Base-by-base conservation (phyloP, 2,113 vertebrate species). In the Hypocryptadius cinnamomeus region DNA sequence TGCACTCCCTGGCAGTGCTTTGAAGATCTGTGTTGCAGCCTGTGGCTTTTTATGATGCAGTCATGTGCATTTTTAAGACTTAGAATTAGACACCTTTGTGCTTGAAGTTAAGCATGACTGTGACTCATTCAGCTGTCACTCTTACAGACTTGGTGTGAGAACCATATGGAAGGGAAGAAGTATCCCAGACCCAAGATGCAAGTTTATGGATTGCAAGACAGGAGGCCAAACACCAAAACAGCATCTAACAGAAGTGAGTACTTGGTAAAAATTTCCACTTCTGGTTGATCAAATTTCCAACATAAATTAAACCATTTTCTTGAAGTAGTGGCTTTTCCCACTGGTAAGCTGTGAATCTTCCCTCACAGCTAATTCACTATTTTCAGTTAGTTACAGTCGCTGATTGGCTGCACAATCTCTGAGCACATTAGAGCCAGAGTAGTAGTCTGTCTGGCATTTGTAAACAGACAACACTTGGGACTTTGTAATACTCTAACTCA, bases 81-180 rank as follows among this genome's bases (percentile, higher is more conserved):
- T 53, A 87, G 90, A 90, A 84, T 95, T 86, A 90, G 90, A 88
- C 77, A 95, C 92, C 85, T 94, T 92, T 95, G 82, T 88, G 85
- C 76, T 84, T 94, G 84, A 94, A 89, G 91, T 94, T 91, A 85
- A 86, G 79, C 93, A 76, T 90, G 92, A 90, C 90, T 47, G 27
- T 89, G 94, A 94, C 76, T 94, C 82, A 94, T 83, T 95, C 72
- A 96, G 85, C 72, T 92, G 76, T 82, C 91, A 91, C 44, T 94
- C 79, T 94, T 85, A 71, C 54, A 90, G 79, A 20, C 37, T 47
- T 77, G 47, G 59, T 85, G 81, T 88, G 90, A 96, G 90, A 94
- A 79, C 69, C 69, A 84, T 83, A 91, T 90, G 93, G 61, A 91
- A 89, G 40, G 53, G 50, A 79, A 94, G 81, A 86, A 91, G 72